phyloP scores from a whole-genome alignment of 2,888 invertebrate genomes.

The Rhagophthalmus giganteus region DNA sequence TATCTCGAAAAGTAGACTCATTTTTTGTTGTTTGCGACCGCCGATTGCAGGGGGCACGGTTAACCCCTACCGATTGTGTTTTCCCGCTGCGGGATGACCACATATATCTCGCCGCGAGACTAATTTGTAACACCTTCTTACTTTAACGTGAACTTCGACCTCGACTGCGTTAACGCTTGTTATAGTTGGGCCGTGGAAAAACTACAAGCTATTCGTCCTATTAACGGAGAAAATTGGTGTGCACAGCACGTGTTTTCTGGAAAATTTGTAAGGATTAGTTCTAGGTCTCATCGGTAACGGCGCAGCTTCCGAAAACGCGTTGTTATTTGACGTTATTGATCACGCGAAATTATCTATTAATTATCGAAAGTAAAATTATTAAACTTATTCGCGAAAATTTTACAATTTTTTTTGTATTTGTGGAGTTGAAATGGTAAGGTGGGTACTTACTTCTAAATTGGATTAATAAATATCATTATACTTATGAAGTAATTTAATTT shows the following conservation, averaged over 20 bases:
- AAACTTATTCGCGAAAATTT: no score
- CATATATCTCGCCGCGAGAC: constrained; percentile 41
- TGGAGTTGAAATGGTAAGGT: no score
- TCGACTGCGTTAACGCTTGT: constrained; percentile 38
- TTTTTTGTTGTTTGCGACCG: constrained; percentile 22
- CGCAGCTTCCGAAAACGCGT: no score
- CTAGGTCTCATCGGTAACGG: no score
- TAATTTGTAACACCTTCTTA: constrained; percentile 41
- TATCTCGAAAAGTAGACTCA: background rate
- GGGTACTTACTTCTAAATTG: no score
- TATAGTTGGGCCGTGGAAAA: constrained; percentile 38
- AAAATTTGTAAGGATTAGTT: no score
- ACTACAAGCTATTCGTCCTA: constrained; percentile 36
- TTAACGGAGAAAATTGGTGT: constrained; percentile 31
- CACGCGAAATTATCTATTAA: no score
- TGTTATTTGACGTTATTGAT: no score
- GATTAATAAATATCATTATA: no score
- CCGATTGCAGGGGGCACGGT: constrained; percentile 26
- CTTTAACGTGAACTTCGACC: constrained; percentile 36
- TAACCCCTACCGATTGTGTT: constrained; percentile 36
- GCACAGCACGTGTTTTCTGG: constrained; percentile 8
- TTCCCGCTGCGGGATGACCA: constrained; percentile 40
- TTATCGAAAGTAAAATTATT: no score
- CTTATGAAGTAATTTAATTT: no score
- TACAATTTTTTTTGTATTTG: no score